phyloP scores from a whole-genome alignment of 2,888 invertebrate genomes.

The Catocala sponsa region DNA sequence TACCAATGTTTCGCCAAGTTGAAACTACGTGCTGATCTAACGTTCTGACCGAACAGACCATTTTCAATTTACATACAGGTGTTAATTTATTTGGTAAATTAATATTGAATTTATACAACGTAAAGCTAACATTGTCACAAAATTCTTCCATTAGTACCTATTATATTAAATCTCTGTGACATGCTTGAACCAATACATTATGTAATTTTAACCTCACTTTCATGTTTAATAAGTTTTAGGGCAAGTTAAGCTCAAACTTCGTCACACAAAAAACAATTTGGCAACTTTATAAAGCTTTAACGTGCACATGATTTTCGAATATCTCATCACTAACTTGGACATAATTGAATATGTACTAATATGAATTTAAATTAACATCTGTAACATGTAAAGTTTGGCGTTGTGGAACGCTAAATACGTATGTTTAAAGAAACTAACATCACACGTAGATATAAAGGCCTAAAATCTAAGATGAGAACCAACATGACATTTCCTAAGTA shows the following conservation, averaged over 20 bases:
- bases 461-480: slow-evolving; percentile 50
- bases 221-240: slow-evolving; percentile 28
- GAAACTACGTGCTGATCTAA: slow-evolving; percentile 35
- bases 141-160: slow-evolving; percentile 42
- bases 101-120: slow-evolving; percentile 10
- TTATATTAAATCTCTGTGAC: slow-evolving; percentile 33
- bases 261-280: slow-evolving; percentile 17
- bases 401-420: slow-evolving; percentile 32
- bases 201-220: slow-evolving; percentile 11
- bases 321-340: slow-evolving; percentile 21
- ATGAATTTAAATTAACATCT: slow-evolving; percentile 49
- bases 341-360: slow-evolving; percentile 19
- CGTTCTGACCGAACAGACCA: slow-evolving; percentile 31
- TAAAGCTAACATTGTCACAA: slow-evolving; percentile 33
- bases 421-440: slow-evolving; percentile 31
- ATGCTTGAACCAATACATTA: slow-evolving; percentile 34
- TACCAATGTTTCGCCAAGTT: slow-evolving; percentile 62
- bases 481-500: slow-evolving; percentile 46
- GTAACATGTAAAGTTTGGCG: slow-evolving; percentile 36
- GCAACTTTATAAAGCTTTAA: slow-evolving; percentile 15
- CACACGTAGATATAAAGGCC: slow-evolving; percentile 51
- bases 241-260: slow-evolving; percentile 30
- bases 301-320: slow-evolving; percentile 35
- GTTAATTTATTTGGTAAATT: slow-evolving; percentile 47
- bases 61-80: slow-evolving; percentile 45